A percentile compares a stretch with the other conserved stretches of the same genome.
Evolutionary conservation across 37 sponge, comb jelly and placozoan species (phyloP).

Genomic region (Diacarnus erythraeanus): DNA sequence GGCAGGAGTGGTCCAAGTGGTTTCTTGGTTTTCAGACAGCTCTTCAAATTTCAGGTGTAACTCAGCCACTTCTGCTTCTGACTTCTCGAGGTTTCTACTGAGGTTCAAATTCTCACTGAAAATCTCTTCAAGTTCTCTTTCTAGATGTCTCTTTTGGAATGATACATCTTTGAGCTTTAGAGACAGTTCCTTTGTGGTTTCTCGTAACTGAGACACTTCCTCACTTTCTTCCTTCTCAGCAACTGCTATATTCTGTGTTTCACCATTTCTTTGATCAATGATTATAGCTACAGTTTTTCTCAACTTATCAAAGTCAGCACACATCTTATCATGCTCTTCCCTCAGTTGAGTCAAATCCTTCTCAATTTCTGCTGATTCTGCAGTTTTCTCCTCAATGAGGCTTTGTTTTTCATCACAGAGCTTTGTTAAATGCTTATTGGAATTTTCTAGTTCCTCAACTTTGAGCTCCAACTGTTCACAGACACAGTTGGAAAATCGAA

Average conservation of each 20-base stretch:
- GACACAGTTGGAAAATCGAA: constrained; percentile 32
- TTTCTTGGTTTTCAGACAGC: too few relatives aligned
- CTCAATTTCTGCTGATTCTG: constrained; percentile 26
- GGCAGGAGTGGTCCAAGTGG: too few relatives aligned
- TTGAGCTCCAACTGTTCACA: constrained; percentile 67
- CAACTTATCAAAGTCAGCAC: constrained; percentile 1
- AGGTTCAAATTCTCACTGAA: constrained; percentile 34
- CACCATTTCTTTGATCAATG: not conserved
- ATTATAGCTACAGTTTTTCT: not conserved
- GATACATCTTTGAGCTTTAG: constrained; percentile 26
- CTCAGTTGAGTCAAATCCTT: constrained; percentile 10
- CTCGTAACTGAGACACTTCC: not conserved
- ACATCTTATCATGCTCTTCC: not conserved
- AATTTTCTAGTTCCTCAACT: constrained; percentile 45
- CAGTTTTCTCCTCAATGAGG: constrained; percentile 22
- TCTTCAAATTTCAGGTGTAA: constrained; percentile 1
- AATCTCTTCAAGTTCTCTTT: constrained; percentile 13
- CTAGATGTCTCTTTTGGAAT: constrained; percentile 34
- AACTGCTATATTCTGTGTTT: not conserved
- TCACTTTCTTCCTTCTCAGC: not conserved
- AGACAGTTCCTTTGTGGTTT: constrained; percentile 32
- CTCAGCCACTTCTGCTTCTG: constrained; percentile 21
- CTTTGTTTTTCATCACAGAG: not conserved
- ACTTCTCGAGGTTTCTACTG: constrained; percentile 7
- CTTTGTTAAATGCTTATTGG: constrained; percentile 27